phyloP scores from a whole-genome alignment of 2,888 invertebrate genomes.

The Drosophila longiperda region DNA sequence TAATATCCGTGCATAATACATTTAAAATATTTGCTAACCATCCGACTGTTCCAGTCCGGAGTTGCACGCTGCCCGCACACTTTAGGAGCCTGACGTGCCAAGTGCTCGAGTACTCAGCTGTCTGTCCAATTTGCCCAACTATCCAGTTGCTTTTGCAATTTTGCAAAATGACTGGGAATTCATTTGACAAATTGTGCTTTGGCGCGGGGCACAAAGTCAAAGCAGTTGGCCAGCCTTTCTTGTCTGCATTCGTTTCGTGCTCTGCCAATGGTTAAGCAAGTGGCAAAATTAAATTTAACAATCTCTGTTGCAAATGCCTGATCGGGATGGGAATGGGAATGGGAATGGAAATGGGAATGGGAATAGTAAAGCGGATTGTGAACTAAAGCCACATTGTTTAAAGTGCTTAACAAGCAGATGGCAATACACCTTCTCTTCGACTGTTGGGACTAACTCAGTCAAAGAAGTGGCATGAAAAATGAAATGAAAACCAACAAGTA shows the following conservation, averaged over 20 bases:
- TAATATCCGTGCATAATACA: conserved; percentile 66
- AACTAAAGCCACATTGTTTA: conserved; percentile 70
- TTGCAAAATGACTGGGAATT: conserved; percentile 75
- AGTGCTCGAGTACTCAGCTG: conserved; percentile 46
- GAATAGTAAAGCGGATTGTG: background rate
- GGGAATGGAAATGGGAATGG: background rate
- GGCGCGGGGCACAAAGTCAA: conserved; percentile 36
- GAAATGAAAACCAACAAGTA: conserved; percentile 77
- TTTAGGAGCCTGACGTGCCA: conserved; percentile 65
- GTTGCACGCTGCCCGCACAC: conserved; percentile 6
- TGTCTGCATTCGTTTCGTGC: conserved; percentile 60
- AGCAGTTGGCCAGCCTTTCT: conserved; percentile 43
- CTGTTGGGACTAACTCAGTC: conserved; percentile 30
- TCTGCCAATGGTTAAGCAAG: conserved; percentile 81
- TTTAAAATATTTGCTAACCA: conserved; percentile 56
- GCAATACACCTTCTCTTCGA: conserved; percentile 39
- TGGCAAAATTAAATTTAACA: conserved; percentile 81
- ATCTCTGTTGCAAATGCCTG: conserved; percentile 32
- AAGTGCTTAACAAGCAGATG: conserved; percentile 78
- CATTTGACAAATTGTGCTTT: conserved; percentile 78
- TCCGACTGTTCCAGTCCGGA: conserved; percentile 2
- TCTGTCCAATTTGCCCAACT: conserved; percentile 3
- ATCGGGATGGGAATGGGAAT: background rate
- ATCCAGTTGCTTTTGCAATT: conserved; percentile 65
- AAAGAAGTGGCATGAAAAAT: conserved; percentile 76